Evolutionary conservation across 2,888 invertebrate species (phyloP).

Genomic region (Chirona hameri): DNA sequence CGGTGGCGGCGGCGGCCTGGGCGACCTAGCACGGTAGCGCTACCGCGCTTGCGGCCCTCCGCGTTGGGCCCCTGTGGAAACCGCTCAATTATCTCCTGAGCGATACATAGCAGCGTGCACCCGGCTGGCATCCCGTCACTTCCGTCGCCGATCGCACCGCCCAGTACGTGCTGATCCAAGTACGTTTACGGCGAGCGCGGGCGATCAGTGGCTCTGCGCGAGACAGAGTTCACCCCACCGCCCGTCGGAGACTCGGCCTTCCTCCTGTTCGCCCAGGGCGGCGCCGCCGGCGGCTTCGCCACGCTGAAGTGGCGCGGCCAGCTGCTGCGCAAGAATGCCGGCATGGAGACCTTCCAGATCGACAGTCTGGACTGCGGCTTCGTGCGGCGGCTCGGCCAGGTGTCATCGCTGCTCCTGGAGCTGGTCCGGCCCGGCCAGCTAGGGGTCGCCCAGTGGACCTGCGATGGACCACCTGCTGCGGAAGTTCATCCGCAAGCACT

Average conservation of each 20-base stretch:
- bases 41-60: background rate
- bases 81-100: background rate
- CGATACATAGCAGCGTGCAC: too few species aligned
- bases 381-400: too few species aligned
- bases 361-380: too few species aligned
- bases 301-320: background rate
- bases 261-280: background rate
- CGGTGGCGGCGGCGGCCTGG: too few species aligned
- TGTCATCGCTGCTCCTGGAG: too few species aligned
- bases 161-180: constrained; percentile 4
- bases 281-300: background rate
- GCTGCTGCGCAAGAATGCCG: background rate
- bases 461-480: too few species aligned
- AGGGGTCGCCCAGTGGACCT: too few species aligned
- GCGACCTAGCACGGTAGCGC: background rate
- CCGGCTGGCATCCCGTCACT: background rate
- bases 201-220: background rate
- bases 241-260: background rate
- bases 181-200: constrained; percentile 4
- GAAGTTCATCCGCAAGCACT: too few species aligned
- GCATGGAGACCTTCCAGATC: too few species aligned
- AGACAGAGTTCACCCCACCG: background rate
- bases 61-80: background rate
- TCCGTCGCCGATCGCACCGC: background rate
- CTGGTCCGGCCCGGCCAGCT: too few species aligned